Evolutionary conservation across 30 jellyfish, hydroid and myxozoan genomes (phyloP).

Genomic region (Clytia hemisphaerica): DNA sequence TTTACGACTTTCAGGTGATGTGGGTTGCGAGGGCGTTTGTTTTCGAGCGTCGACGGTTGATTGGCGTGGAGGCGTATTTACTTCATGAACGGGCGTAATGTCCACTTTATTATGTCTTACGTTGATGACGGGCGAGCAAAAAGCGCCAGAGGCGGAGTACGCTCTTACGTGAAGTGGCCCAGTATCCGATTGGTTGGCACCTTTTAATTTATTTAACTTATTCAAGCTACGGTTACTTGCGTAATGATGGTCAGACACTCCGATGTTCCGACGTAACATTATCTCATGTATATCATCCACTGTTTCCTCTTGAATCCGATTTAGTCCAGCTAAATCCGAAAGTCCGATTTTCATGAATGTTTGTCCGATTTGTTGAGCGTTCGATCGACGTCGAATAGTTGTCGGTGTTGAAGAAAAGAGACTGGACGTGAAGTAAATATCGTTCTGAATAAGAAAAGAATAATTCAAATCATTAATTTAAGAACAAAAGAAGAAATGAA

Average conservation of each 20-base stretch:
- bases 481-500: too few species aligned
- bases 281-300: not conserved
- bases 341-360: slow-evolving; percentile 33
- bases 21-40: not conserved
- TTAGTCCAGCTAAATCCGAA: slow-evolving; percentile 41
- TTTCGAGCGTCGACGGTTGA: not conserved
- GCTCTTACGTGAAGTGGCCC: slow-evolving; percentile 2
- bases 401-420: too few species aligned
- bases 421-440: slow-evolving; percentile 29
- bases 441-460: slow-evolving; percentile 22
- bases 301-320: slow-evolving; percentile 1
- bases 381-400: too few species aligned
- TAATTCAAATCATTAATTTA: too few species aligned
- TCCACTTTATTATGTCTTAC: not conserved
- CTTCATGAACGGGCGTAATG: not conserved
- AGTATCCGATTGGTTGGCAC: not conserved
- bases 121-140: slow-evolving; percentile 1
- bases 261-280: not conserved
- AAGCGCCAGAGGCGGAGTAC: slow-evolving; percentile 11
- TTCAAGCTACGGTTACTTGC: not conserved
- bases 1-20: not conserved
- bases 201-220: too few species aligned
- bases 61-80: not conserved
- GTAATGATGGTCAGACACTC: too few species aligned
- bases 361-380: slow-evolving; percentile 9